phyloP scores from a whole-genome alignment of 2,113 vertebrate genomes.

The Pitta sordida region DNA sequence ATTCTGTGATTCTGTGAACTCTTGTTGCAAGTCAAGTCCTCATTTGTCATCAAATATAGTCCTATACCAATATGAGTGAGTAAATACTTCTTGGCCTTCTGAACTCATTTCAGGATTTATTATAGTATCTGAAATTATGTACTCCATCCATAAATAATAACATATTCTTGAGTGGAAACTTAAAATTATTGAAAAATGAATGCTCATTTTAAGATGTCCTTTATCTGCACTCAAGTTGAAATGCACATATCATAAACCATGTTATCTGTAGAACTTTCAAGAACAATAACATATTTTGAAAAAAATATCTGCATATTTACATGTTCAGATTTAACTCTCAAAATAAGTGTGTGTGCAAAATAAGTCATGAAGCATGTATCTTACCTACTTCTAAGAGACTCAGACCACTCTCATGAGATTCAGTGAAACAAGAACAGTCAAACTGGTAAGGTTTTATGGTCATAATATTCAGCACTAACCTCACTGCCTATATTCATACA shows the following conservation, averaged over 20 bases:
- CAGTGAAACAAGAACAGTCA: background rate
- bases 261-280: background rate
- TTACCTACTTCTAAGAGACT: background rate
- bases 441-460: background rate
- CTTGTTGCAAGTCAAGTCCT: background rate
- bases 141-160: background rate
- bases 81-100: background rate
- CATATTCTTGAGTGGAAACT: background rate
- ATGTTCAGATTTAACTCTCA: background rate
- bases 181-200: background rate
- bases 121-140: background rate
- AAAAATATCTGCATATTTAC: background rate
- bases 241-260: background rate
- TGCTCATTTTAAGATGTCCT: background rate
- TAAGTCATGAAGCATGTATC: background rate
- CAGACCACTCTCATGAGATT: background rate
- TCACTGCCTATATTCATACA: background rate
- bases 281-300: background rate
- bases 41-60: background rate
- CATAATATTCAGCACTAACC: background rate
- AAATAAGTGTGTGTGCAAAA: background rate
- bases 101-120: background rate
- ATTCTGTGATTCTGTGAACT: too few relatives aligned
- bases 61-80: background rate
- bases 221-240: too few relatives aligned